Conservation (phyloP, 2,888 invertebrate genomes). For the Anorthoa munda region DNA sequence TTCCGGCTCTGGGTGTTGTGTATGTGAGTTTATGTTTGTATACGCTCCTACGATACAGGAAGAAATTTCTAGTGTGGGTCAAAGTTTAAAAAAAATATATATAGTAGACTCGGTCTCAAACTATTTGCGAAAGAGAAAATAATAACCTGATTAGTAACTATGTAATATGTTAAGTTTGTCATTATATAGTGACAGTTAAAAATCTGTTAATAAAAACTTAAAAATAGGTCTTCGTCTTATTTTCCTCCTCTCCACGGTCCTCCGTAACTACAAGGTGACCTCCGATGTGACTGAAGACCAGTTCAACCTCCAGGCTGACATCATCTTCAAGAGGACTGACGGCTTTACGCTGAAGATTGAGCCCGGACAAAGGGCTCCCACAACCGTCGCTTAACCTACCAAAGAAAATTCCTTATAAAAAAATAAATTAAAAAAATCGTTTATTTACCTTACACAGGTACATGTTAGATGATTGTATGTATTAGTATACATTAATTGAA, state of each 20-base stretch:
- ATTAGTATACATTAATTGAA: too few species aligned
- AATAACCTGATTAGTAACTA: not conserved
- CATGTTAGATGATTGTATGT: too few species aligned
- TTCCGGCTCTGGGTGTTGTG: too few species aligned
- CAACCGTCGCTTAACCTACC: conserved; percentile 43
- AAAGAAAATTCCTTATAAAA: conserved; percentile 32
- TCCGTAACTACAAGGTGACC: conserved; percentile 92
- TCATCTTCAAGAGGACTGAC: conserved; percentile 94
- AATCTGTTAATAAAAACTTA: not conserved
- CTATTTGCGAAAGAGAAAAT: too few species aligned
- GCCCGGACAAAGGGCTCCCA: conserved; percentile 87
- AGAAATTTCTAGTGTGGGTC: too few species aligned
- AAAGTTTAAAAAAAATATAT: too few species aligned
- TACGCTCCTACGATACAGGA: too few species aligned
- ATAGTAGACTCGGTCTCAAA: not conserved
- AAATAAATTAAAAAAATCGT: too few species aligned
- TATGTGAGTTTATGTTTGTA: too few species aligned
- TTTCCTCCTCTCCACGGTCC: conserved; percentile 92
- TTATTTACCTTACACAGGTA: too few species aligned
- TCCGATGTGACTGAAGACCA: conserved; percentile 93
- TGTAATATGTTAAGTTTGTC: conserved; percentile 6
- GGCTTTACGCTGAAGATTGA: conserved; percentile 93
- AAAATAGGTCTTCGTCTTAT: not conserved
- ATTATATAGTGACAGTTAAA: not conserved
- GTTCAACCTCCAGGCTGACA: conserved; percentile 93